Evolutionary conservation across 2,888 invertebrate genomes (phyloP).

Genomic region (Lissocephala sabroskyi): DNA sequence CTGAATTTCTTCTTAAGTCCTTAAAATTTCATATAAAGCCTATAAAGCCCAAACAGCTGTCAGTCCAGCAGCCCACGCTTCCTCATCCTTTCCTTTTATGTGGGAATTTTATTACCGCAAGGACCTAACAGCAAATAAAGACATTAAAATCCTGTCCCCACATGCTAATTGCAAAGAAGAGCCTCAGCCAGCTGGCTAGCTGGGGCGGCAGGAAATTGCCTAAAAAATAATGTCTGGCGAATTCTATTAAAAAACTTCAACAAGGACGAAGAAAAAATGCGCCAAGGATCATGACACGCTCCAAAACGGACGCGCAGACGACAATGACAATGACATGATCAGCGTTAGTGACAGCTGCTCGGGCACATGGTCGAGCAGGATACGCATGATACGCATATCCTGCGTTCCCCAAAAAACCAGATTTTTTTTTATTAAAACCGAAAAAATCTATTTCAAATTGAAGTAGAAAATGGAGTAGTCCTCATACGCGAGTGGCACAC

Average conservation of each 20-base stretch:
- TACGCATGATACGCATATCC: conserved; percentile 58
- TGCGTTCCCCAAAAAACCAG: conserved; percentile 44
- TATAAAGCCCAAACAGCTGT: too few relatives aligned
- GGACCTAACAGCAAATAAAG: too few relatives aligned
- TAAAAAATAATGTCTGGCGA: conserved; percentile 14
- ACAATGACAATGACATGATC: conserved; percentile 43
- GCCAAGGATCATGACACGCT: conserved; percentile 38
- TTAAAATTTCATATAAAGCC: too few relatives aligned
- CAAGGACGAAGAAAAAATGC: conserved; percentile 5
- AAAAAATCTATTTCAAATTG: background rate
- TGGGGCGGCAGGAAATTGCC: conserved; percentile 19
- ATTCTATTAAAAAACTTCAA: conserved; percentile 38
- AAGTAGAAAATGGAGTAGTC: conserved; percentile 12
- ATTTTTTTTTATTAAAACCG: conserved; percentile 56
- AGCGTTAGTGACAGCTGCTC: conserved; percentile 46
- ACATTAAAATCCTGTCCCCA: conserved; percentile 20
- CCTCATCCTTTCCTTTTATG: too few relatives aligned
- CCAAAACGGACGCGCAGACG: too few relatives aligned
- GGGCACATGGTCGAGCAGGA: conserved; percentile 28
- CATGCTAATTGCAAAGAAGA: conserved; percentile 34
- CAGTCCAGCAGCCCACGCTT: too few relatives aligned
- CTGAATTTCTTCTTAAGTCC: too few relatives aligned
- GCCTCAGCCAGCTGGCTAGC: conserved; percentile 12
- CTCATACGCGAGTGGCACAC: conserved; percentile 30
- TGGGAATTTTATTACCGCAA: too few relatives aligned